These are phyloP conservation scores for Toxotes chatareus DNA, from an alignment of 2,113 vertebrate species.

Conservation along the genomic window DNA sequence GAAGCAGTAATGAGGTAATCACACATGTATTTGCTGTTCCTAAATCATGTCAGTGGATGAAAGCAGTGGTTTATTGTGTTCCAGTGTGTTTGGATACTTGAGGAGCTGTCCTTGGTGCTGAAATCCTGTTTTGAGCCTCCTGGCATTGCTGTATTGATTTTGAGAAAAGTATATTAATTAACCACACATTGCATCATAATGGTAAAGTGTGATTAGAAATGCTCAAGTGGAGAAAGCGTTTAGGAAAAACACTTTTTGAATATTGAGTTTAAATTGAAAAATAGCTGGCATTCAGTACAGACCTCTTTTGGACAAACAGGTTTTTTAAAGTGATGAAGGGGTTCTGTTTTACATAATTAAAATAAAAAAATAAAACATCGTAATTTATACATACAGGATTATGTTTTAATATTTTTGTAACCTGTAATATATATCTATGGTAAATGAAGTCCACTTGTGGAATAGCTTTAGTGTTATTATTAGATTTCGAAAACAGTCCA, in stretches of 20 bases:
- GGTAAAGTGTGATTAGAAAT: constrained; percentile 16
- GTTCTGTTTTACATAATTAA: not conserved
- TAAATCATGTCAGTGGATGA: not conserved
- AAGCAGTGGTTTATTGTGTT: not conserved
- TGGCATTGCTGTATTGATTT: not conserved
- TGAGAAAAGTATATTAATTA: constrained; percentile 6
- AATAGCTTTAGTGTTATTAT: too few relatives aligned
- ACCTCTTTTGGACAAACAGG: not conserved
- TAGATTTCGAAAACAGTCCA: too few relatives aligned
- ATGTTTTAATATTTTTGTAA: not conserved
- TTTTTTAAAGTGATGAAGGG: not conserved
- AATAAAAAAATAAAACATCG: not conserved
- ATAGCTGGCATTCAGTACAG: not conserved
- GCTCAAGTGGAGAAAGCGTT: not conserved
- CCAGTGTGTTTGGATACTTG: not conserved
- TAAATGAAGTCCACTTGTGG: not conserved
- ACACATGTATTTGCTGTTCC: not conserved
- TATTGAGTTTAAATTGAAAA: not conserved
- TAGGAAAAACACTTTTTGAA: not conserved
- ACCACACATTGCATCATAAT: not conserved
- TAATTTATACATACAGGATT: not conserved
- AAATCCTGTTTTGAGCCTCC: constrained; percentile 13
- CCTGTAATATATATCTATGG: not conserved
- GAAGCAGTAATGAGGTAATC: not conserved
- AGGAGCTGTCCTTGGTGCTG: constrained; percentile 76